A percentile compares a stretch with the other conserved stretches of the same genome.
phyloP scores from a whole-genome alignment of 2,888 invertebrate species.

The Melitaea athalia region DNA sequence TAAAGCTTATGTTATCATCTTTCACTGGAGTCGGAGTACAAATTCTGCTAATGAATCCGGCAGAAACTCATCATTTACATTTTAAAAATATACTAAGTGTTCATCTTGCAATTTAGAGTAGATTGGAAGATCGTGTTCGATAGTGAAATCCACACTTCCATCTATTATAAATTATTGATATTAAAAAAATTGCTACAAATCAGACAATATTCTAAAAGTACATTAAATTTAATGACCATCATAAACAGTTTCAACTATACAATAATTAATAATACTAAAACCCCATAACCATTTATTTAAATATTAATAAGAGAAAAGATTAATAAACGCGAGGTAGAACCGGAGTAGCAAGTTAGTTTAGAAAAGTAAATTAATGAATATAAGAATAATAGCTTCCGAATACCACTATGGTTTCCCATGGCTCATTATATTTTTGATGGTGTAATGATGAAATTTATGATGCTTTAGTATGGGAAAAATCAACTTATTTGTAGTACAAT shows the following conservation, averaged over 20 bases:
- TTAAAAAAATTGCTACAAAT: too few species aligned
- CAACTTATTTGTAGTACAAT: conserved; percentile 10
- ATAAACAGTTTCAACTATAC: background rate
- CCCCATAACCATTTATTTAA: background rate
- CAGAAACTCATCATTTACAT: too few species aligned
- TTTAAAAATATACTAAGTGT: too few species aligned
- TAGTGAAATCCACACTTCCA: too few species aligned
- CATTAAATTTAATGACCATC: background rate
- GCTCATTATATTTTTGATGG: conserved; percentile 15
- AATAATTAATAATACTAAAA: background rate
- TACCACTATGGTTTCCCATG: conserved; percentile 20
- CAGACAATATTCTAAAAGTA: background rate
- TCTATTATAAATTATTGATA: too few species aligned
- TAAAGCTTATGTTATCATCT: too few species aligned
- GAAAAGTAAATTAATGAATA: conserved; percentile 6
- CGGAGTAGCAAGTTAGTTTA: conserved; percentile 7
- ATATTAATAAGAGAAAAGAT: conserved; percentile 9
- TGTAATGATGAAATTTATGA: conserved; percentile 20
- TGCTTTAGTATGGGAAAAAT: conserved; percentile 20
- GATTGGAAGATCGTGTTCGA: too few species aligned
- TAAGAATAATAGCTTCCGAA: conserved; percentile 25
- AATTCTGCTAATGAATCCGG: too few species aligned
- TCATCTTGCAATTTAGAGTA: too few species aligned
- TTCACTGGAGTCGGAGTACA: too few species aligned
- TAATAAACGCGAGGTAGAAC: conserved; percentile 1